These are phyloP conservation scores for Empis stercorea DNA, from an alignment of 2,888 invertebrate genomes.

Conservation along the genomic window DNA sequence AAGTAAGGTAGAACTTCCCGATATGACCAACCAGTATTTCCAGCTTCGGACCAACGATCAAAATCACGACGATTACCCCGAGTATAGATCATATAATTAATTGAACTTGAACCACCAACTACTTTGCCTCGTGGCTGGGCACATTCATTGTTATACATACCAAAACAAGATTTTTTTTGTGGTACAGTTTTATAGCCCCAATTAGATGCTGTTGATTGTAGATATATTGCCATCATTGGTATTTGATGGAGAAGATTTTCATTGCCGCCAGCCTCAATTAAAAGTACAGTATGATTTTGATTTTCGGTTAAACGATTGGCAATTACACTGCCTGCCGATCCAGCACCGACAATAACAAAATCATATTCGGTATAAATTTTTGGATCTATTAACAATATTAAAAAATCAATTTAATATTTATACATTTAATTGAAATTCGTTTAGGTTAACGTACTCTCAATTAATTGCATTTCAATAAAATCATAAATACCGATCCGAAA, in stretches of 20 bases:
- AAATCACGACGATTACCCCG: conserved; percentile 61
- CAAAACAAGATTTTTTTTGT: conserved; percentile 45
- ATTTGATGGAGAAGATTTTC: conserved; percentile 32
- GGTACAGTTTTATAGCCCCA: conserved; percentile 60
- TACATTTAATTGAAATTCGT: not conserved
- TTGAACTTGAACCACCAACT: conserved; percentile 45
- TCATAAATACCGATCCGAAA: not conserved
- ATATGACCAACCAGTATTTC: conserved; percentile 64
- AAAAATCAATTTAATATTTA: not conserved
- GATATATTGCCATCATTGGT: conserved; percentile 25
- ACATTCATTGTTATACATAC: conserved; percentile 33
- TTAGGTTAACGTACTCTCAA: not conserved
- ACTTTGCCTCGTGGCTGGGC: conserved; percentile 44
- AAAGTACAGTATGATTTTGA: conserved; percentile 36
- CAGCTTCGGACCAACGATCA: conserved; percentile 51
- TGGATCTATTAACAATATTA: conserved; percentile 64
- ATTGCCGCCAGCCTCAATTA: conserved; percentile 40
- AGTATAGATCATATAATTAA: conserved; percentile 60
- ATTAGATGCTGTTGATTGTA: conserved; percentile 41
- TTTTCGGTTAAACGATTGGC: conserved; percentile 36
- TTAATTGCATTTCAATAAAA: not conserved
- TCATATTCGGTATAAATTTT: conserved; percentile 51
- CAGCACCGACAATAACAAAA: conserved; percentile 73
- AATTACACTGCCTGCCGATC: conserved; percentile 57
- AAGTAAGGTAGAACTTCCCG: conserved; percentile 47